Conservation (phyloP, 2,113 vertebrate genomes). For the Telmatochromis brachygnathus region DNA sequence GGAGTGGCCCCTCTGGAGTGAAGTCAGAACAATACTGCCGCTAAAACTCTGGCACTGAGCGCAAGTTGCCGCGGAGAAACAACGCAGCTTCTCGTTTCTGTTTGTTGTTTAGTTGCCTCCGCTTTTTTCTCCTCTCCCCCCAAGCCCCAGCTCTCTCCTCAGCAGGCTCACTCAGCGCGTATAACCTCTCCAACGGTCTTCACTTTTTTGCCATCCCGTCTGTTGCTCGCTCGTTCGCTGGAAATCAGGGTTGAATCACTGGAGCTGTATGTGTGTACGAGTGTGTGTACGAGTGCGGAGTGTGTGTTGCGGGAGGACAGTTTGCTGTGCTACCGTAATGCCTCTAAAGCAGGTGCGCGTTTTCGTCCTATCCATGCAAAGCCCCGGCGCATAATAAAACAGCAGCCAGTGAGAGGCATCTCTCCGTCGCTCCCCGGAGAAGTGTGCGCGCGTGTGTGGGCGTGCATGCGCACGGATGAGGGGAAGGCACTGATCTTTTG, state of each 20-base stretch:
- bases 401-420: constrained; percentile 26
- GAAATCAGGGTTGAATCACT: constrained; percentile 76
- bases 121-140: background rate
- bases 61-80: constrained; percentile 67
- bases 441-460: background rate
- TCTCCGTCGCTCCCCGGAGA: background rate
- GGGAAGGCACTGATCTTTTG: constrained; percentile 68
- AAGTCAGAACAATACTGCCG: constrained; percentile 74
- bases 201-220: constrained; percentile 73
- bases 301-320: constrained; percentile 48
- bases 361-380: constrained; percentile 42
- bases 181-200: constrained; percentile 57
- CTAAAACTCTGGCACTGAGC: constrained; percentile 70
- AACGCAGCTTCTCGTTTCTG: constrained; percentile 61
- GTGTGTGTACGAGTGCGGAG: background rate
- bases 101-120: constrained; percentile 51
- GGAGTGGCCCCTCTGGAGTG: constrained; percentile 72
- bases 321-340: constrained; percentile 80
- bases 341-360: constrained; percentile 79
- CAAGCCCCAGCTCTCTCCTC: constrained; percentile 14
- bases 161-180: constrained; percentile 40
- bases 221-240: constrained; percentile 68
- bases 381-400: constrained; percentile 54
- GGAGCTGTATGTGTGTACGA: constrained; percentile 41
- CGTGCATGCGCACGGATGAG: constrained; percentile 13